A percentile compares a stretch with the other conserved stretches of the same genome.
These are phyloP conservation scores for Empis stercorea DNA, from an alignment of 2,888 invertebrate species.

Conservation along the genomic window DNA sequence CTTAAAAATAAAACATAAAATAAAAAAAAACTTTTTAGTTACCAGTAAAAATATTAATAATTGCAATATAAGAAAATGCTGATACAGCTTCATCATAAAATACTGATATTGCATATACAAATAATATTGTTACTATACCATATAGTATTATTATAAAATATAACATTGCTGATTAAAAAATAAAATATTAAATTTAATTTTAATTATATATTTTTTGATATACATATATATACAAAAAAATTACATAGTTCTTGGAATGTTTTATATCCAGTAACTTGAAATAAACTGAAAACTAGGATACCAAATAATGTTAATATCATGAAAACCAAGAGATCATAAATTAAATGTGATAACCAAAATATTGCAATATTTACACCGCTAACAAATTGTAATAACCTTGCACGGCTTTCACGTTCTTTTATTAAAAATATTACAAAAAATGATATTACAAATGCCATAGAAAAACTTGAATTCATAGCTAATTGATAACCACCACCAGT, in stretches of 20 bases:
- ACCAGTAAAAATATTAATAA: slow-evolving; percentile 63
- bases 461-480: slow-evolving; percentile 58
- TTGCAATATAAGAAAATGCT: slow-evolving; percentile 59
- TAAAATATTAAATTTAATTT: background rate
- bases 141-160: slow-evolving; percentile 53
- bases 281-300: slow-evolving; percentile 48
- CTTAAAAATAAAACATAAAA: too few species aligned
- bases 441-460: slow-evolving; percentile 55
- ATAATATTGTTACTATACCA: slow-evolving; percentile 57
- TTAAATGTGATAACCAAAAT: slow-evolving; percentile 57
- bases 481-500: slow-evolving; percentile 42
- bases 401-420: slow-evolving; percentile 56
- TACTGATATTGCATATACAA: slow-evolving; percentile 56
- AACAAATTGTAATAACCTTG: slow-evolving; percentile 64
- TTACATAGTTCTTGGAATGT: slow-evolving; percentile 20
- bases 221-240: background rate
- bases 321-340: slow-evolving; percentile 44
- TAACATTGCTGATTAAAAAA: slow-evolving; percentile 37
- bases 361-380: slow-evolving; percentile 56
- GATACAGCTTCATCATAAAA: slow-evolving; percentile 59
- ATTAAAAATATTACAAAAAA: slow-evolving; percentile 49
- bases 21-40: too few species aligned
- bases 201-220: too few species aligned
- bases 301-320: slow-evolving; percentile 53
- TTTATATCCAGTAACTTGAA: slow-evolving; percentile 45